Base-by-base conservation (phyloP, 2,888 invertebrate species). In the Minunthozetes semirufus region DNA sequence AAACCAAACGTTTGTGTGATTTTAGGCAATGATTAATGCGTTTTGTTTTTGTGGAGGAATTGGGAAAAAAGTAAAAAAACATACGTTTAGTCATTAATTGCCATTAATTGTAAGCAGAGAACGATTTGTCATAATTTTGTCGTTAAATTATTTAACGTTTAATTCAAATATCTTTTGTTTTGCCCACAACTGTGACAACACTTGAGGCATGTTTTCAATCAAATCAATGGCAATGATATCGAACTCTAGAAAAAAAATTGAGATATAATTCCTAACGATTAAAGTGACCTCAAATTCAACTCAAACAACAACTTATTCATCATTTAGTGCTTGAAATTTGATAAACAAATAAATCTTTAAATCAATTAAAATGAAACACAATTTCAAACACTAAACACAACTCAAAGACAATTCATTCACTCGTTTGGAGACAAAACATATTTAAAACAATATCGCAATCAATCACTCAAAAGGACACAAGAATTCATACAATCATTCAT, bases 1-100 rank as follows among this genome's bases (percentile, higher is more conserved):
- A 66, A 38, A 66, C 66, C 66, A 66, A 66, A 66, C 66, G 66
- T 66, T 66, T 66, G 66, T 66, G 66, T 66, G 66, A 38, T 66
- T 53, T 48, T 66, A 66, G 38, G 66, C 19, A 19, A 59, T 19
- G 19, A 59, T 59, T 59, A 59, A 59, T 59, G 59, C 59, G 59
- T 33, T 33, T 33, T 59, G 59, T 59, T 33, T 33, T 33, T 59
- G 59, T 59, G 25, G 66, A 66, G 66, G 66, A 38, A n/a, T 66
- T 66, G 33, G 66, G 66, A 38, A 66, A 66, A 66, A 66, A 66
- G 66, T 38, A 66, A 66, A 8, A 66, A 66, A 66, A 66, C 66
- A 66, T 66, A 66, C 66, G 38, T 66, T 66, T 66, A 66, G 66
- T 66, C n/a, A 33, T 8, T 38, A 38, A 33, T 8, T 38, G 38